A percentile compares a stretch with the other conserved stretches of the same genome.
Evolutionary conservation across 2,113 vertebrate species (phyloP).

Genomic region (Lepus europaeus): DNA sequence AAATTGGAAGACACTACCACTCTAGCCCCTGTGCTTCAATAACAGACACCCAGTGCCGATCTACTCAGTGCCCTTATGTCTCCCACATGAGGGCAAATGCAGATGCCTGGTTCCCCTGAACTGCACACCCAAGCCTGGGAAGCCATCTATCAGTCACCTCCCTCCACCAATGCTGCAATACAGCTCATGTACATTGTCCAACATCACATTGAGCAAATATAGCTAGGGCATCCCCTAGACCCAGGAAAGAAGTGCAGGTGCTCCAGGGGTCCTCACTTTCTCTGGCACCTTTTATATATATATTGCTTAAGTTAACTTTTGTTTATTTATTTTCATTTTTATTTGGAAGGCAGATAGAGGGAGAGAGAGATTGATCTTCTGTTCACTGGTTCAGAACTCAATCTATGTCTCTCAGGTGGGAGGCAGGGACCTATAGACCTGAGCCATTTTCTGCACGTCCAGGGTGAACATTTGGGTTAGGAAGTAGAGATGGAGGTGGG

Average conservation of each 20-base stretch:
- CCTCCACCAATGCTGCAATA: fast-evolving
- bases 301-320: no score
- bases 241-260: background rate
- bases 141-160: background rate
- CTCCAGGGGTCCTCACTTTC: background rate
- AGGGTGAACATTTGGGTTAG: no score
- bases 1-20: background rate
- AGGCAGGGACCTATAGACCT: no score
- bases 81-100: fast-evolving
- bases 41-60: background rate
- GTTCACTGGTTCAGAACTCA: no score
- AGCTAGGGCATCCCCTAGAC: background rate
- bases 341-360: no score
- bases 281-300: background rate
- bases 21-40: background rate
- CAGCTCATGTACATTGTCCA: background rate
- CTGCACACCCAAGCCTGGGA: background rate
- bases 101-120: background rate
- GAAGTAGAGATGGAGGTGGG: no score
- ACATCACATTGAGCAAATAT: background rate
- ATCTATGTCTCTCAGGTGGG: no score
- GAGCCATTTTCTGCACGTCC: no score
- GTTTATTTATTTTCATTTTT: no score
- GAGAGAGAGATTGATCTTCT: no score
- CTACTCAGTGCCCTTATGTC: background rate